Base-by-base conservation (phyloP, 2,113 vertebrate genomes). In the Pangasianodon hypophthalmus region DNA sequence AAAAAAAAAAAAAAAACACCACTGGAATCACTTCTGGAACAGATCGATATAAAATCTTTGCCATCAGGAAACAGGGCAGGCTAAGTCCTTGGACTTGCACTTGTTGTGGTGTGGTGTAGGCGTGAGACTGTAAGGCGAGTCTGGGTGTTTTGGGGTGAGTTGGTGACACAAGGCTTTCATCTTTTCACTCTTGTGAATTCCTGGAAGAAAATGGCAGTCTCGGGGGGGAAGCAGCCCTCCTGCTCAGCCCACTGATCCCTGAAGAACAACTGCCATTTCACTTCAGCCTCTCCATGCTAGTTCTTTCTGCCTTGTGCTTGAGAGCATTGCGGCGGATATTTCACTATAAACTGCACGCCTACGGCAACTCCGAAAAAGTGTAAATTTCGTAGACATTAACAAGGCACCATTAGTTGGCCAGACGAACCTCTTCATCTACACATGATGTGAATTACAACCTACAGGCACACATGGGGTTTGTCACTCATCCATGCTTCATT, bases 191-290 rank as follows among this genome's bases (percentile, higher is more conserved):
- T 91, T 92, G 91, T 93, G 93, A 92, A 91, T 93, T 92, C 90
- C 92, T 92, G 84, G 87, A 92, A 92, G 89, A 91, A 86, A 90
- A 90, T 87, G 52, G 19, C 52, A 88, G 88, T 92, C 92, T 89
- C 90, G n/a, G 37, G 91, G 52, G 90, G 92, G 88, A 81, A 87
- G 60, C 73, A 75, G 86, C 83, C 92, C 83, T 80, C 82, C 88
- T 88, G 87, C 87, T 92, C 92, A 90, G 91, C 79, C 81, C 93
- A 92, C 81, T 93, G 92, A 94, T 93, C 93, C 93, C 91, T 93
- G 90, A 94, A 94, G 92, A 93, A 93, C 93, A 93, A 87, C 90
- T 91, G 90, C 92, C 88, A 90, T 92, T 91, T 92, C 92, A 67
- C 88, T 87, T 69, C 77, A 75, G 91, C 90, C 90, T 85, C 67